Percentiles rank a stretch among this genome's conserved stretches.
Evolutionary conservation across 2,888 invertebrate species (phyloP).

Genomic region (Drosophila testacea): DNA sequence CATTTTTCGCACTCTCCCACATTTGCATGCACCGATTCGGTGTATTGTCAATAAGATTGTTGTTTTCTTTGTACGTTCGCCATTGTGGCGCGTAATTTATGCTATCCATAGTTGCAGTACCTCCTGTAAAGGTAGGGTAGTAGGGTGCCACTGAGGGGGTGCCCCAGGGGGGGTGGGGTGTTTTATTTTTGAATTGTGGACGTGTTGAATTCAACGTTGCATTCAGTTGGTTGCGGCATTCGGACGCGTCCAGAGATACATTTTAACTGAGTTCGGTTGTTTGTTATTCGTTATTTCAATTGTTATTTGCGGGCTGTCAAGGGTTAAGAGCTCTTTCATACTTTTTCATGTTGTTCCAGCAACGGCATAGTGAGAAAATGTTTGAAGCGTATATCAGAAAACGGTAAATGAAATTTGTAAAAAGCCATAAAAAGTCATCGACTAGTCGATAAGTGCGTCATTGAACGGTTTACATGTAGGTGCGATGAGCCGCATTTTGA

Average conservation of each 20-base stretch:
- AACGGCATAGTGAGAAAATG: slow-evolving; percentile 68
- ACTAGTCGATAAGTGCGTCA: slow-evolving; percentile 38
- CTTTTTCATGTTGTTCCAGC: slow-evolving; percentile 66
- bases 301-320: slow-evolving; percentile 13
- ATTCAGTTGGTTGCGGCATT: slow-evolving; percentile 63
- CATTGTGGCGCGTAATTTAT: slow-evolving; percentile 69
- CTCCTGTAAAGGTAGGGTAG: slow-evolving; percentile 11
- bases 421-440: slow-evolving; percentile 40
- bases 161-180: background rate
- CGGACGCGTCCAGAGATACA: slow-evolving; percentile 58
- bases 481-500: slow-evolving; percentile 32
- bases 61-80: slow-evolving; percentile 24
- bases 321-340: slow-evolving; percentile 30
- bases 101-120: slow-evolving; percentile 46
- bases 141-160: background rate
- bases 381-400: slow-evolving; percentile 81
- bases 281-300: slow-evolving; percentile 26
- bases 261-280: slow-evolving; percentile 23
- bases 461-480: slow-evolving; percentile 26
- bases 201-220: slow-evolving; percentile 46
- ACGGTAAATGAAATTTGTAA: slow-evolving; percentile 65
- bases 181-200: slow-evolving; percentile 20
- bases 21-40: slow-evolving; percentile 68
- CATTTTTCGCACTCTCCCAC: slow-evolving; percentile 45
- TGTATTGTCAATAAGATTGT: slow-evolving; percentile 62